Conservation (phyloP, 2,797 vertebrate species). For the Macropodus opercularis region DNA sequence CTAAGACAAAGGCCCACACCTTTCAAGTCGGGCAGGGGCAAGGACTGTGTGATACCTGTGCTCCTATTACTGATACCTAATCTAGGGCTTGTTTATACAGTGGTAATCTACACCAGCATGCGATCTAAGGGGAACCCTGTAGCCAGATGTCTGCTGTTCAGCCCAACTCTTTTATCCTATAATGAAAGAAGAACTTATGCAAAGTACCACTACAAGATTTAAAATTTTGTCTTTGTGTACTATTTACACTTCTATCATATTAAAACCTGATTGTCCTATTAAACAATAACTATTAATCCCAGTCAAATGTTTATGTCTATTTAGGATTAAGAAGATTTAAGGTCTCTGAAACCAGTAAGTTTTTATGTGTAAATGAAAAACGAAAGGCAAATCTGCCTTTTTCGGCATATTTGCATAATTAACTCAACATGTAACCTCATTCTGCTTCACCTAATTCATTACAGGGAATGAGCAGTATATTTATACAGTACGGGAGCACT, state of each 20-base stretch:
- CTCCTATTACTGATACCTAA: constrained; percentile 61
- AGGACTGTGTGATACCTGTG: constrained; percentile 19
- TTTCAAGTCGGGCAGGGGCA: no score
- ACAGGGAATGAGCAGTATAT: constrained; percentile 13
- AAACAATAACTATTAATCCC: constrained; percentile 1
- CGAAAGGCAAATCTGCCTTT: constrained; percentile 1
- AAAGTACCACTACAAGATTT: constrained; percentile 14
- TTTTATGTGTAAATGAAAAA: constrained; percentile 28
- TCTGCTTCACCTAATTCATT: constrained; percentile 16
- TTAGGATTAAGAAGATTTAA: constrained; percentile 4
- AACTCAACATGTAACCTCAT: constrained; percentile 41
- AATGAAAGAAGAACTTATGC: background rate
- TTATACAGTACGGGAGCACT: constrained; percentile 1
- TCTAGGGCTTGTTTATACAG: constrained; percentile 59
- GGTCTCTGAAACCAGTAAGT: constrained; percentile 4
- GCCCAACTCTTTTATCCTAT: constrained; percentile 9
- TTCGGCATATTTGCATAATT: constrained; percentile 7
- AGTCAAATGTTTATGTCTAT: constrained; percentile 1
- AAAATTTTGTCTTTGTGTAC: background rate
- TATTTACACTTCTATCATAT: constrained; percentile 10
- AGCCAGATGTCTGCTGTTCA: constrained; percentile 21
- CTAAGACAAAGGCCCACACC: constrained; percentile 48
- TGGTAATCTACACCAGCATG: constrained; percentile 66
- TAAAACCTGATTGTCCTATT: background rate
- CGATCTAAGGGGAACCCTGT: constrained; percentile 32